Base-by-base conservation (phyloP, 2,113 vertebrate species). In the Antechinus stuartii region DNA sequence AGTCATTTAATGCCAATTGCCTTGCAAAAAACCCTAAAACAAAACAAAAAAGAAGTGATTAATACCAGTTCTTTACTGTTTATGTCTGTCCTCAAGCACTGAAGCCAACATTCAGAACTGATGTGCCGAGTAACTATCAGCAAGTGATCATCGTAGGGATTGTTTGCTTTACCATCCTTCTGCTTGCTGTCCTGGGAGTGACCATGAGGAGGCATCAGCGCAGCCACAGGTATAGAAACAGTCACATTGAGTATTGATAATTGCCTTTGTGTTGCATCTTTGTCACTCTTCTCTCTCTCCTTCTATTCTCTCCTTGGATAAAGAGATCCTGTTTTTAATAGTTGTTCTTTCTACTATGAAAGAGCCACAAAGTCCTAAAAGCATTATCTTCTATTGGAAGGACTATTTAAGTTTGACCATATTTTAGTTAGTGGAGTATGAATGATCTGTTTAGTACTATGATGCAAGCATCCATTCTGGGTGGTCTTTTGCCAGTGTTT, bases 91-190 rank as follows among this genome's bases (percentile, higher is more conserved):
- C 7, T 90, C 50, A 95, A 97, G 94, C 49, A 0, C 1, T 46
- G 49, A 54, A 23, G 50, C 91, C 94, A 35, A 25, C 94, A 12
- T 9, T 27, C 35, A 55, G 35, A 10, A 57, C 95, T 1, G 94
- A 92, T 47, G 0, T 90, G 76, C 94, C 96, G 89, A 90, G 50
- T 0, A 94, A 95, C 0, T 91, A 93, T 53, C 97, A 98, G 2
- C 50, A 96, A 92, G 97, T 98, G 95, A 96, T 95, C 90, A 95
- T 98, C 0, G 98, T 98, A 90, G 98, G 96, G 8, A 97, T 98
- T 3, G 2, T 98, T 92, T 98, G 98, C 0, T 1, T 56, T 94
- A 98, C 97, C 0, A 0, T 97, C 68, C 14, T 98, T 68, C 96
- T 98, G 89, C 94, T 98, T 0, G 56, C 97, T 0, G 91, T 94